These are phyloP conservation scores for Idaea straminata DNA, from an alignment of 2,888 invertebrate genomes.

Conservation along the genomic window DNA sequence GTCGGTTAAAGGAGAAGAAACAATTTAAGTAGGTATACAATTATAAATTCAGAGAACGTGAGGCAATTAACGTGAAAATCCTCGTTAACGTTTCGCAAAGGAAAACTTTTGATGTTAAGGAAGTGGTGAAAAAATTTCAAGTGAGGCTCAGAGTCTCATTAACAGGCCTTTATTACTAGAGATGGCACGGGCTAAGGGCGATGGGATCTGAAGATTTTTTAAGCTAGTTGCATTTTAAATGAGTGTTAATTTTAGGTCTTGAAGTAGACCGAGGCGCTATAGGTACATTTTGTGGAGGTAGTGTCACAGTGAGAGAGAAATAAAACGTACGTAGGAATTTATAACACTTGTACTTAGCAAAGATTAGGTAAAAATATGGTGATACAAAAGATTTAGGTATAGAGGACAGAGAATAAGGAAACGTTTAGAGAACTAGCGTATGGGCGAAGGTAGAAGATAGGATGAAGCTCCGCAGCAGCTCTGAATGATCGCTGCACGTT, in stretches of 20 bases:
- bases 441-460: too few species aligned
- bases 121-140: conserved; percentile 67
- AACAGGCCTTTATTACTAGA: conserved; percentile 61
- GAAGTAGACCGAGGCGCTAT: background rate
- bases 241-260: conserved; percentile 16
- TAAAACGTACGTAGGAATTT: too few species aligned
- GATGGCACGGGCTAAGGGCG: conserved; percentile 46
- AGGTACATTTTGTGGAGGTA: too few species aligned
- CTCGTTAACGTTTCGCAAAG: conserved; percentile 72
- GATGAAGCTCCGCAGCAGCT: too few species aligned
- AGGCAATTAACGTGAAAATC: conserved; percentile 74
- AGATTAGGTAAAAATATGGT: too few species aligned
- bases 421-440: too few species aligned
- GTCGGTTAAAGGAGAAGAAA: conserved; percentile 58
- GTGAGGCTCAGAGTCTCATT: conserved; percentile 67
- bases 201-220: conserved; percentile 40
- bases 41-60: conserved; percentile 67
- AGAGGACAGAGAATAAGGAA: too few species aligned
- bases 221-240: conserved; percentile 37
- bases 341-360: too few species aligned
- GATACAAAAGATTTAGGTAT: too few species aligned
- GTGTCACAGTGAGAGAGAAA: too few species aligned
- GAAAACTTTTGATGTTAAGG: conserved; percentile 75
- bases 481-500: too few species aligned
- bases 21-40: conserved; percentile 61